Base-by-base conservation (phyloP, 23 tunicate genomes). In the Phallusia fumigata region DNA sequence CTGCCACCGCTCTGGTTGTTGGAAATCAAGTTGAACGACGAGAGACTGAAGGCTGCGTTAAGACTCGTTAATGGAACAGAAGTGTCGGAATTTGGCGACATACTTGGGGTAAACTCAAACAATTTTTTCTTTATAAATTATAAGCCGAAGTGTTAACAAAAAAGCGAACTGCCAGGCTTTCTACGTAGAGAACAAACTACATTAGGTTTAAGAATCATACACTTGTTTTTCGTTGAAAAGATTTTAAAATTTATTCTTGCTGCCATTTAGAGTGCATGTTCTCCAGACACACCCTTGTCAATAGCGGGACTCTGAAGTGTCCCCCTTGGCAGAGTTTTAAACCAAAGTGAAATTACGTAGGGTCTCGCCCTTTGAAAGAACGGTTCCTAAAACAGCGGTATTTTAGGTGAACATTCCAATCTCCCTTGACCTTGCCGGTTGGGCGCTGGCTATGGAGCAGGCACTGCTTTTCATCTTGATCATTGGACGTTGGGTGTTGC, bases 361-460 rank as follows among this genome's bases (percentile, higher is more conserved):
- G 58, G 15, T 1, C 69, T 24, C 69, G 69, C 28, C 3, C 16
- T 16, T 6, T 21, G 28, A 6, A 58, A 24, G 69, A 51, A 13
- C 26, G 13, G 16, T 24, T 58, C 69, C 15, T 58, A 58, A 58
- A 58, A 58, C 69, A 6, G 16, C 8, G 5, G 16, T 16, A 58
- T 58, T 58, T 58, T 74, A 91, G 96, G 72, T 91, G 8, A 79
- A 73, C 45, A 72, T 92, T 31, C 77, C 65, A 0, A 80, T 87
- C 30, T 82, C 84, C n/a, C 80, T 91, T 52, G 91, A 92, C 74
- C 83, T 69, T n/a, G 83, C 86, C 53, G 91, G 88, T 0, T 92
- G 97, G 97, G 91, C 91, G 24, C 58, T 92, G 81, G 97, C 97
- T 0, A 80, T 92, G 79, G 97, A 92, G 79, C 97, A 92, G 49